Conservation (phyloP, 2,888 invertebrate species). For the Alloscopus bannaensis region DNA sequence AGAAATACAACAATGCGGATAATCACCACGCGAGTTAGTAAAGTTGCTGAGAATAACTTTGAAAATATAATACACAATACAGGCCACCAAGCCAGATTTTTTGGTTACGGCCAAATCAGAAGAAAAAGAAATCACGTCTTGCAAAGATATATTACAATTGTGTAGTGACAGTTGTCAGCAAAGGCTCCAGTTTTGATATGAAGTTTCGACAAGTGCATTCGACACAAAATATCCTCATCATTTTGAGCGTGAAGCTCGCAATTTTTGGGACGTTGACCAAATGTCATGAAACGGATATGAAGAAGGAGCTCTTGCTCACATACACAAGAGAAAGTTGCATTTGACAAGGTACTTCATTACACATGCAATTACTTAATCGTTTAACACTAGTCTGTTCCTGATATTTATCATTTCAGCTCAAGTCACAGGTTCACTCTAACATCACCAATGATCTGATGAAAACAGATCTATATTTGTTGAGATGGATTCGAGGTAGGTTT, state of each 20-base stretch:
- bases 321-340: slow-evolving; percentile 48
- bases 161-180: too few species aligned
- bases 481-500: slow-evolving; percentile 48
- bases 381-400: background rate
- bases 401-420: slow-evolving; percentile 35
- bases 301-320: slow-evolving; percentile 41
- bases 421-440: slow-evolving; percentile 35
- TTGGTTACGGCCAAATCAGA: too few species aligned
- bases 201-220: too few species aligned
- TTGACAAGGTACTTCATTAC: slow-evolving; percentile 46
- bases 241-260: background rate
- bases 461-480: slow-evolving; percentile 40
- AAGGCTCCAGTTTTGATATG: too few species aligned
- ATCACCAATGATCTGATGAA: slow-evolving; percentile 35
- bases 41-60: too few species aligned
- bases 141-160: too few species aligned
- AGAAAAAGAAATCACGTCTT: too few species aligned
- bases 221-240: background rate
- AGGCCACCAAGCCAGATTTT: too few species aligned
- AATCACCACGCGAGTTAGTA: too few species aligned
- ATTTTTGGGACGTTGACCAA: background rate
- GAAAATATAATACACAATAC: too few species aligned
- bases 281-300: slow-evolving; percentile 46
- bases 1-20: too few species aligned
- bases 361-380: background rate